Evolutionary conservation across 2,888 invertebrate genomes (phyloP), one percentile per base, ranked within the genome.

Genomic region (Proisotoma minuta): DNA sequence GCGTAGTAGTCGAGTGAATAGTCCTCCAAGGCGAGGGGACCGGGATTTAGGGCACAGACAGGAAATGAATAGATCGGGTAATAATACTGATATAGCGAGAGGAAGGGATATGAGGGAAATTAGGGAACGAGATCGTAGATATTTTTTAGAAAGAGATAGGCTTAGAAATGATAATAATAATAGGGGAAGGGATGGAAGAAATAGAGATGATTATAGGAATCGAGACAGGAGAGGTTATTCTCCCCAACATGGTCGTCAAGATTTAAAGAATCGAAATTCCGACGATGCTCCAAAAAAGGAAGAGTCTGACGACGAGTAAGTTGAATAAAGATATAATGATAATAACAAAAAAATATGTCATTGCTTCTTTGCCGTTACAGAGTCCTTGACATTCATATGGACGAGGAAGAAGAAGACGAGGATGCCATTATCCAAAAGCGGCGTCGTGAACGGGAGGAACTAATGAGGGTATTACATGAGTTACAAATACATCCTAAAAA

Each of bases 401-500:
- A 86, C 50, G 85, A 88, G 64, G 91, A 93, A 65, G 91, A 91
- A 69, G 93, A 94, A 77, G 91, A 92, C 74, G 96, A 96, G 76
- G 93, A 96, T 77, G 87, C 87, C 73, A 91, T 95, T 73, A 97
- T 97, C 76, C 91, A 94, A 77, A 84, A 85, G 75, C 82, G 93
- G 71, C 83, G 96, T 65, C 88, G 89, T 75, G 88, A 92, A 75
- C 82, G 96, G 43, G 92, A 95, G 78, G 91, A 89, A 76, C 81
- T 97, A 4, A 76, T 95, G 61, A 89, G 89, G 84, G 91, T 90
- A 80, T 75, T 43, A 34, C 15, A 62, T n/a, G n/a, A n/a, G n/a
- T n/a, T n/a, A n/a, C n/a, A n/a, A n/a, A 26, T 10, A 51, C 27
- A 39, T 23, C 20, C 27, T 49, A 47, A 22, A n/a, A n/a, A n/a